Percentiles rank a stretch among this genome's conserved stretches.
These are phyloP conservation scores for Aspidiotus rigidus DNA, from an alignment of 2,888 invertebrate genomes.

Conservation along the genomic window DNA sequence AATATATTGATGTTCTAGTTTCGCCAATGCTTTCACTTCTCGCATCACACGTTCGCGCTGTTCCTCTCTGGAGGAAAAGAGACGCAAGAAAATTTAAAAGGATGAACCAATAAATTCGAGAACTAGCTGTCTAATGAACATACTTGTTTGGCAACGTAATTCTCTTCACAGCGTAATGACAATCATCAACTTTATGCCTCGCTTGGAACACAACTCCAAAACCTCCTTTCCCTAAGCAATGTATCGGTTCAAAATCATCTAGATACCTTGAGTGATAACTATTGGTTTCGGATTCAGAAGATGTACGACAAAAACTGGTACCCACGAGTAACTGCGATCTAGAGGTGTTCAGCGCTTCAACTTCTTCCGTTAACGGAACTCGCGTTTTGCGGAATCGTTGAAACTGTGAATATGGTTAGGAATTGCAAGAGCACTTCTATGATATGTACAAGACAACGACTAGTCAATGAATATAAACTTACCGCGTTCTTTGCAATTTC, in stretches of 20 bases:
- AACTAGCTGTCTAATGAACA: slow-evolving; percentile 36
- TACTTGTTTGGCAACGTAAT: slow-evolving; percentile 73
- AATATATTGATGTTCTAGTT: slow-evolving; percentile 88
- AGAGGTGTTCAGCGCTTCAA: too few relatives aligned
- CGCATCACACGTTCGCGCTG: slow-evolving; percentile 81
- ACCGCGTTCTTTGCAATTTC: slow-evolving; percentile 19
- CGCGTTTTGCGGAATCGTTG: too few relatives aligned
- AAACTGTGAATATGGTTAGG: too few relatives aligned
- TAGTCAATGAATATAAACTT: background rate
- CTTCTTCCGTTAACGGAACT: too few relatives aligned
- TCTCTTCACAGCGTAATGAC: slow-evolving; percentile 89
- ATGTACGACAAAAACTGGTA: slow-evolving; percentile 5
- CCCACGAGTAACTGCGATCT: background rate
- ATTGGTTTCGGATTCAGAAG: slow-evolving; percentile 18
- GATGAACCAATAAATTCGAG: background rate
- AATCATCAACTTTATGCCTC: slow-evolving; percentile 85
- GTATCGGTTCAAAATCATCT: slow-evolving; percentile 72
- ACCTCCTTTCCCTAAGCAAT: slow-evolving; percentile 79
- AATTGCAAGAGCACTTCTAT: too few relatives aligned
- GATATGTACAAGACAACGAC: too few relatives aligned
- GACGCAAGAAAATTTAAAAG: background rate
- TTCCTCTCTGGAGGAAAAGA: slow-evolving; percentile 52
- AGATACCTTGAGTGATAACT: slow-evolving; percentile 59
- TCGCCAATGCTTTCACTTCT: slow-evolving; percentile 89
- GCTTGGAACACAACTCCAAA: slow-evolving; percentile 96